Base-by-base conservation (phyloP, 2,797 vertebrate genomes). In the Thripadectes ignobilis region DNA sequence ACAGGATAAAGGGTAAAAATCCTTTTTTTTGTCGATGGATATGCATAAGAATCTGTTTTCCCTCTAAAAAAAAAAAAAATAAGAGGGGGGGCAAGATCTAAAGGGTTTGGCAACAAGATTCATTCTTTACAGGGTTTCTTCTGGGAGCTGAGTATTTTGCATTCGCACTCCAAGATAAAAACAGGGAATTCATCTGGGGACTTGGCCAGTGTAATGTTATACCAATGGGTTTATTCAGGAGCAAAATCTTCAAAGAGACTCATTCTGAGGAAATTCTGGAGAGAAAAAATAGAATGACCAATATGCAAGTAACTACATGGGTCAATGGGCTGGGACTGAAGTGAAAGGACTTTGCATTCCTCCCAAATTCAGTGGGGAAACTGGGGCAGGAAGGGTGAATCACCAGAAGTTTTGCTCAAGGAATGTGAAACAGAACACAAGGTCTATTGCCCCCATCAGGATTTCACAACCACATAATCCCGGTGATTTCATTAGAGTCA, bases 201-300 rank as follows among this genome's bases (percentile, higher is more conserved):
- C n/a, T 69, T 30, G 34, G 87, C 57, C 85, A 91, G 43, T 54
- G 43, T 74, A 93, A 96, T 75, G 27, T 93, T 93, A 93, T 57
- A 95, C 83, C 85, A 93, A 73, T 38, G 71, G 30, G 39, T 43
- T 90, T 77, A 85, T 83, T 89, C 62, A 78, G 93, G 58, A 84
- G 49, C 55, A 82, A 89, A 96, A 92, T 74, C 90, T 97, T 96
- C 85, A 84, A 91, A 92, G 86, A 96, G 54, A 48, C 10, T 85
- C 41, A n/a, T 27, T n/a, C 49, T 79, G 39, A 43, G 86, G 81
- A 93, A 96, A 96, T 89, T 95, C 82, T 88, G 32, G 39, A 46
- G 38, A 93, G 82, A 72, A 89, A 51, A 77, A 77, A 89, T 81
- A 62, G 59, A 94, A 85, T 77, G 12, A 92, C 68, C 68, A 88